Evolutionary conservation across 92 coral and sea anemone genomes (phyloP), one percentile per base, ranked within the genome.

Genomic region (Porites evermanni): DNA sequence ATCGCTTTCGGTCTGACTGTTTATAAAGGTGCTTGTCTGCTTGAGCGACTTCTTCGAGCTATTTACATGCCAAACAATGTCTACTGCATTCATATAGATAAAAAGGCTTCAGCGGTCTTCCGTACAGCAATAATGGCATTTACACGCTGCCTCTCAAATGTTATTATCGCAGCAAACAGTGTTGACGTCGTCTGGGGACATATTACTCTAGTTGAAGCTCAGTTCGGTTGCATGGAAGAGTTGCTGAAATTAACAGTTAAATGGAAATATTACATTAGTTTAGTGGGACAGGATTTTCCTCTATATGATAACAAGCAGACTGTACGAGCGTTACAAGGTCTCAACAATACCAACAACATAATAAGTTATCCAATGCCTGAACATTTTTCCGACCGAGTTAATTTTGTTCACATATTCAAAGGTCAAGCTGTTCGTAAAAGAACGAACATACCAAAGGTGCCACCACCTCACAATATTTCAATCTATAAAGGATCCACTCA

Each of bases 31-130:
- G 47, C 7, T 4, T 1, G 47, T 38, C 7, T 4, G 47, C 47
- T 38, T 38, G 47, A 38, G 47, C 47, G 47, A 38, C 47, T 38
- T 38, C 47, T 38, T 38, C 47, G 47, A 38, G 47, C 6, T 38
- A 4, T 38, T 38, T 38, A 38, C 47, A 38, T 0, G 47, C 47
- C 47, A 38, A 38, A 38, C 47, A 38, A 38, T 4, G n/a, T n/a
- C n/a, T 91, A 90, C 76, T 93, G 96, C 77, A 84, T 93, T 26
- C 96, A 93, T 72, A 78, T 90, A 19, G 96, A 93, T 29, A 65
- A 67, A 53, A 93, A 93, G 53, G 80, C 96, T 6, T 32, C 89
- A 6, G 21, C 10, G 3, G 51, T 64, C 6, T 85, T 83, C 71
- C 83, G 75, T 12, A 78, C 64, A n/a, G 88, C 92, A 7, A 86